These are phyloP conservation scores for Pseudeuparius sepicola DNA, from an alignment of 2,888 invertebrate species.

Conservation along the genomic window DNA sequence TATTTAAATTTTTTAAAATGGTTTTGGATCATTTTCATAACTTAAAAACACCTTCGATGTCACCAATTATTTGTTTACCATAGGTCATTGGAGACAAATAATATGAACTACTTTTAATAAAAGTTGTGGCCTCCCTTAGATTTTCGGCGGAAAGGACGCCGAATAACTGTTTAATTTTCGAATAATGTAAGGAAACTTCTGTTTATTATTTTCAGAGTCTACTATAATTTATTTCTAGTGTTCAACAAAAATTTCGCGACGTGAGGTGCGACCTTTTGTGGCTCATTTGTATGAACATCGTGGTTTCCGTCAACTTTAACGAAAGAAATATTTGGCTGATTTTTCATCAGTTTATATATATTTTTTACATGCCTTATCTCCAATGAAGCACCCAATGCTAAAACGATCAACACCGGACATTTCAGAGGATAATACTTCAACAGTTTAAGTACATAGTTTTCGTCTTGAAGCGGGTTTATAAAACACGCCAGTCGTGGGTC, in stretches of 20 bases:
- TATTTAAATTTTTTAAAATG: too few relatives aligned
- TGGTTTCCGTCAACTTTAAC: slow-evolving; percentile 46
- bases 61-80: too few relatives aligned
- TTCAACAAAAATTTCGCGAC: slow-evolving; percentile 29
- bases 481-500: slow-evolving; percentile 44
- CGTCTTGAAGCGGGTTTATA: slow-evolving; percentile 34
- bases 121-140: too few relatives aligned
- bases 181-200: too few relatives aligned
- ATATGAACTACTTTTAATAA: too few relatives aligned
- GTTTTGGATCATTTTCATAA: too few relatives aligned
- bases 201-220: too few relatives aligned
- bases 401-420: slow-evolving; percentile 37
- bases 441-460: slow-evolving; percentile 30
- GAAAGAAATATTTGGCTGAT: slow-evolving; percentile 27
- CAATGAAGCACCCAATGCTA: slow-evolving; percentile 22
- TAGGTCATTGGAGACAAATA: too few relatives aligned
- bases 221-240: slow-evolving; percentile 21
- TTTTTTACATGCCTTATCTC: slow-evolving; percentile 24
- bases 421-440: slow-evolving; percentile 30
- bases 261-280: slow-evolving; percentile 41
- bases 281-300: slow-evolving; percentile 51
- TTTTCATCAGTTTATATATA: slow-evolving; percentile 25
- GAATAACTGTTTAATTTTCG: too few relatives aligned
- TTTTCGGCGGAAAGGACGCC: too few relatives aligned
- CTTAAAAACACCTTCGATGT: too few relatives aligned